Percentiles rank a stretch among this genome's conserved stretches.
These are phyloP conservation scores for Cossypha polioptera DNA, from an alignment of 2,797 vertebrate genomes.

Conservation along the genomic window DNA sequence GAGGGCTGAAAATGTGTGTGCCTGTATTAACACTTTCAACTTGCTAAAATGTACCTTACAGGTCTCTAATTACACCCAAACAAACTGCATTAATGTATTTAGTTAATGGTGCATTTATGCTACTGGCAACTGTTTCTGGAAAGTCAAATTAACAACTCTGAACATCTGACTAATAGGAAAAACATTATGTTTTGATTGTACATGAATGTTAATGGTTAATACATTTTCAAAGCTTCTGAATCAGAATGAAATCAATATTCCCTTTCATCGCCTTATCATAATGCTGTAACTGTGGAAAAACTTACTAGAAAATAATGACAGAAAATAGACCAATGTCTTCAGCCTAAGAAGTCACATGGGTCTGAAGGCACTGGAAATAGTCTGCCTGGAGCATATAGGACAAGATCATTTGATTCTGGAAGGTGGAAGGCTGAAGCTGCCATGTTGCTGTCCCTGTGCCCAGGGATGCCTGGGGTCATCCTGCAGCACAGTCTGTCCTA, in stretches of 20 bases:
- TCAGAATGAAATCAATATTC: background rate
- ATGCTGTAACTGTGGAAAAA: background rate
- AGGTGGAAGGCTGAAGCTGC: background rate
- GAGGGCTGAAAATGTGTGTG: background rate
- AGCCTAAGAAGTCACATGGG: background rate
- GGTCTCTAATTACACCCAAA: background rate
- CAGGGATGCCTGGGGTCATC: background rate
- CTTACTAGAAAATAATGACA: background rate
- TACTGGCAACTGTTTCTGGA: conserved; percentile 12
- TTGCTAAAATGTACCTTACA: background rate
- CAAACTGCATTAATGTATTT: background rate
- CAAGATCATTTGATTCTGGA: background rate
- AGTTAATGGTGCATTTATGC: conserved; percentile 28
- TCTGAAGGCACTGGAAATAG: background rate
- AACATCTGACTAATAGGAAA: background rate
- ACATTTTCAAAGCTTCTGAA: background rate
- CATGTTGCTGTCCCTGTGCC: background rate
- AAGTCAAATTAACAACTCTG: conserved; percentile 1
- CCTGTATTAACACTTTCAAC: background rate
- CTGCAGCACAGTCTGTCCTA: background rate
- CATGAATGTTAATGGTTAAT: background rate
- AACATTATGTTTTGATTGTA: background rate
- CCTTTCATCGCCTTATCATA: conserved; percentile 7
- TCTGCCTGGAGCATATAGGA: background rate
- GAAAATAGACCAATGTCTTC: background rate